phyloP scores from a whole-genome alignment of 2,113 vertebrate genomes.

The Delphinapterus leucas region DNA sequence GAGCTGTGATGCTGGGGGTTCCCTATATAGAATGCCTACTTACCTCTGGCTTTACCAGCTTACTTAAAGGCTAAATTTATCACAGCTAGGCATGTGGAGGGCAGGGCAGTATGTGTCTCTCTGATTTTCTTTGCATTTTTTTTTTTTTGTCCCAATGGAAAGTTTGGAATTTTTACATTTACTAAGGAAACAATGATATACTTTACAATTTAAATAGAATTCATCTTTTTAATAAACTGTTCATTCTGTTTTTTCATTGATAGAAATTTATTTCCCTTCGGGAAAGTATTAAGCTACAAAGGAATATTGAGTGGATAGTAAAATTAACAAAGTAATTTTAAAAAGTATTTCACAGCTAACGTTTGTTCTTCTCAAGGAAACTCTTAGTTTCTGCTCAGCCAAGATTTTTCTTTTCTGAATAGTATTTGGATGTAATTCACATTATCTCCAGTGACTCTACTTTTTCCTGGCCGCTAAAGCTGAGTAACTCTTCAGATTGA shows the following conservation, averaged over 20 bases:
- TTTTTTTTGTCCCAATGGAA: background rate
- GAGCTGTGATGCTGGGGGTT: background rate
- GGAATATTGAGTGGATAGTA: background rate
- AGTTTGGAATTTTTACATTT: background rate
- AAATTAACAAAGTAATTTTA: background rate
- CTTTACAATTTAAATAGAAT: background rate
- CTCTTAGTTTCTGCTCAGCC: slow-evolving; percentile 2
- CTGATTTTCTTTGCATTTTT: background rate
- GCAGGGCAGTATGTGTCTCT: background rate
- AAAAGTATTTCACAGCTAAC: slow-evolving; percentile 15
- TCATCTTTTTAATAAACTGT: background rate
- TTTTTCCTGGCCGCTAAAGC: slow-evolving; percentile 39
- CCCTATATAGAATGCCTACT: accelerated
- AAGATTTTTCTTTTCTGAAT: slow-evolving; percentile 35
- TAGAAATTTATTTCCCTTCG: background rate
- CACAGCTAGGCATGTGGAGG: accelerated
- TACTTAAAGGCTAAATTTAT: background rate
- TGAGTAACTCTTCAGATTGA: background rate
- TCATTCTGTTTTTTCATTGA: background rate
- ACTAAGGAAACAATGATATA: background rate
- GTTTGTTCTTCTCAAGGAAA: slow-evolving; percentile 29
- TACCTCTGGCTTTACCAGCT: background rate
- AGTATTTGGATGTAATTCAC: slow-evolving; percentile 38
- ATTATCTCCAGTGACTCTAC: slow-evolving; percentile 24
- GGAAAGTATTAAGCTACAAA: background rate